These are phyloP conservation scores for Channa maculata DNA, from an alignment of 2,113 vertebrate genomes.

Conservation along the genomic window DNA sequence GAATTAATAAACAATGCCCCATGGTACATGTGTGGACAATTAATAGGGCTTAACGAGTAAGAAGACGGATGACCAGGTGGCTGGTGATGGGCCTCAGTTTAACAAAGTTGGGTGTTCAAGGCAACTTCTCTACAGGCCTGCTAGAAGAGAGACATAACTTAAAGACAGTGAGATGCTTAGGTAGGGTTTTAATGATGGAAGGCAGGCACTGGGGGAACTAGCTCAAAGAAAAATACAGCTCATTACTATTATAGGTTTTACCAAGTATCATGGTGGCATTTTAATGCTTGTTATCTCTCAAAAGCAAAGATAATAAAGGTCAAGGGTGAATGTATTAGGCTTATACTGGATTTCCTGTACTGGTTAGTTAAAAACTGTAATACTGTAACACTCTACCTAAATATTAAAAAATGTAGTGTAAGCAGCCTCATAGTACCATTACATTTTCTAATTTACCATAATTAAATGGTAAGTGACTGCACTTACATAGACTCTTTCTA, in stretches of 20 bases:
- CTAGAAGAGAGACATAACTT: slow-evolving; percentile 35
- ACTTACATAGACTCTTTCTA: too few relatives aligned
- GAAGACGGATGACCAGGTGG: slow-evolving; percentile 62
- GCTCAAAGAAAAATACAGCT: slow-evolving; percentile 31
- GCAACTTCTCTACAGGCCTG: slow-evolving; percentile 14
- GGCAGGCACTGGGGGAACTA: not conserved
- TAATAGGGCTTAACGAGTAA: slow-evolving; percentile 75
- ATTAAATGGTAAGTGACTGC: too few relatives aligned
- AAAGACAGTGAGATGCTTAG: slow-evolving; percentile 21
- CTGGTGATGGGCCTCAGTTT: slow-evolving; percentile 43
- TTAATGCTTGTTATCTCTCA: not conserved
- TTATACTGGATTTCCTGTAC: not conserved
- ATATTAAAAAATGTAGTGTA: not conserved
- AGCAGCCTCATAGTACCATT: not conserved
- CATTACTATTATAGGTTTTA: slow-evolving; percentile 24
- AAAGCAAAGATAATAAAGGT: slow-evolving; percentile 8
- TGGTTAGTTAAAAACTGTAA: not conserved
- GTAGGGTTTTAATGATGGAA: slow-evolving; percentile 53
- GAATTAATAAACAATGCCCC: slow-evolving; percentile 78
- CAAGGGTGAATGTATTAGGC: not conserved
- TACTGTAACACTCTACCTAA: not conserved
- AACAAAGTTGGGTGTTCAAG: slow-evolving; percentile 47
- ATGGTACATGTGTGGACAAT: slow-evolving; percentile 71
- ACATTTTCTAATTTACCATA: too few relatives aligned
- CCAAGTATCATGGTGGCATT: not conserved